Evolutionary conservation across 2,888 invertebrate genomes (phyloP).

Genomic region (Saturnia japonica): DNA sequence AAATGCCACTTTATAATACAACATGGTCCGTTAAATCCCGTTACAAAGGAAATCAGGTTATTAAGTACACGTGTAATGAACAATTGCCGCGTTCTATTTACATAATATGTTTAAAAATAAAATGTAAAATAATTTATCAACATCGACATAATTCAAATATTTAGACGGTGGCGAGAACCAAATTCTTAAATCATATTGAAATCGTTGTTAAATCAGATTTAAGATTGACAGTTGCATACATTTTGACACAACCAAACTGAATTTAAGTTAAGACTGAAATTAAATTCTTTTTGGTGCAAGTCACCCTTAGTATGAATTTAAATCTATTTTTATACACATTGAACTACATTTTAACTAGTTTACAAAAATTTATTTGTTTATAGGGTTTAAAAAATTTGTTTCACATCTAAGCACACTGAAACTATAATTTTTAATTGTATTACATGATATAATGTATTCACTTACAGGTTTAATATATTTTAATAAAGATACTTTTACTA

Average conservation of each 20-base stretch:
- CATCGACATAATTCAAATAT: not conserved
- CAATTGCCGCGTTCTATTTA: not conserved
- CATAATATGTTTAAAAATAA: not conserved
- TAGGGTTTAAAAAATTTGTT: not conserved
- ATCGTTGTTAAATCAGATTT: no score
- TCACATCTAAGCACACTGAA: constrained; percentile 7
- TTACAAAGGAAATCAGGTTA: constrained; percentile 13
- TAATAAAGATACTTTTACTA: constrained; percentile 56
- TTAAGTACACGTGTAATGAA: constrained; percentile 10
- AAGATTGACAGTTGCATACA: not conserved
- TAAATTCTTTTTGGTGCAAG: no score
- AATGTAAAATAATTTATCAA: not conserved
- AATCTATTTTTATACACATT: not conserved
- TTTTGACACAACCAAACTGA: no score
- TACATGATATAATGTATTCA: constrained; percentile 17
- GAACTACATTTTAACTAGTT: not conserved
- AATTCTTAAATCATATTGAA: no score
- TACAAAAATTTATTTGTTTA: not conserved
- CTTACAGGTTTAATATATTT: constrained; percentile 7
- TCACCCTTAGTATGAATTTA: no score
- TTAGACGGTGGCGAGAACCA: no score
- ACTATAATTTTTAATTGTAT: constrained; percentile 7
- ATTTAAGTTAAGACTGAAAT: no score
- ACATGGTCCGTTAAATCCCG: not conserved
- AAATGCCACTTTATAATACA: constrained; percentile 13